phyloP scores from a whole-genome alignment of 1,140 invertebrate genomes.

The Lordiphosa mommai region DNA sequence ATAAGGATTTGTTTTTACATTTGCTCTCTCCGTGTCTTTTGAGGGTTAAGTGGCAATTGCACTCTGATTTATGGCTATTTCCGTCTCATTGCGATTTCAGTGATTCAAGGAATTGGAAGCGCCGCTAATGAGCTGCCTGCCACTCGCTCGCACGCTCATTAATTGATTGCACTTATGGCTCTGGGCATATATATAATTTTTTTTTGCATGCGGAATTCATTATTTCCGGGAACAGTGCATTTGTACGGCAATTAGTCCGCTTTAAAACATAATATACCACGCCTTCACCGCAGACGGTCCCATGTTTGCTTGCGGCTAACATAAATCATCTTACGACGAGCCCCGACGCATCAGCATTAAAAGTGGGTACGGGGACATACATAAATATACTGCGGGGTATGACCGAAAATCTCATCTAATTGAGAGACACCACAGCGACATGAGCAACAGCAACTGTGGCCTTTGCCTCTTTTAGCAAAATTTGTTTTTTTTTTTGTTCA shows the following conservation, averaged over 20 bases:
- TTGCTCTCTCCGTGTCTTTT: not conserved
- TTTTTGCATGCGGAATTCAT: conserved; percentile 53
- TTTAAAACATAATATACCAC: conserved; percentile 52
- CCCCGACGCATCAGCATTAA: conserved; percentile 28
- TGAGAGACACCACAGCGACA: conserved; percentile 54
- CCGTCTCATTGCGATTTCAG: conserved; percentile 76
- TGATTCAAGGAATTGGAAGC: conserved; percentile 78
- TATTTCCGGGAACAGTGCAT: conserved; percentile 79
- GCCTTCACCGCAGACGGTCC: conserved; percentile 23
- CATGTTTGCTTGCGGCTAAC: conserved; percentile 62
- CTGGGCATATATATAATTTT: conserved; percentile 50
- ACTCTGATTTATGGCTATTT: conserved; percentile 73
- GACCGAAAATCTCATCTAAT: conserved; percentile 63
- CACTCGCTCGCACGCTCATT: conserved; percentile 51
- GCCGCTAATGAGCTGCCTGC: conserved; percentile 75
- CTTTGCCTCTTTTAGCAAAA: conserved; percentile 30
- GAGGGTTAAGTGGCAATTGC: conserved; percentile 64
- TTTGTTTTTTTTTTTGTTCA: conserved; percentile 12
- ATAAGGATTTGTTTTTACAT: no score
- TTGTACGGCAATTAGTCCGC: conserved; percentile 78
- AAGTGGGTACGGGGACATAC: conserved; percentile 34
- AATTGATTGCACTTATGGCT: conserved; percentile 71
- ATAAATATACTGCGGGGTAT: conserved; percentile 26
- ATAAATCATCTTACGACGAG: conserved; percentile 66
- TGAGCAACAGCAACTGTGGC: conserved; percentile 16